Evolutionary conservation across 2,113 vertebrate species (phyloP).

Genomic region (Lamprologus lemairii): DNA sequence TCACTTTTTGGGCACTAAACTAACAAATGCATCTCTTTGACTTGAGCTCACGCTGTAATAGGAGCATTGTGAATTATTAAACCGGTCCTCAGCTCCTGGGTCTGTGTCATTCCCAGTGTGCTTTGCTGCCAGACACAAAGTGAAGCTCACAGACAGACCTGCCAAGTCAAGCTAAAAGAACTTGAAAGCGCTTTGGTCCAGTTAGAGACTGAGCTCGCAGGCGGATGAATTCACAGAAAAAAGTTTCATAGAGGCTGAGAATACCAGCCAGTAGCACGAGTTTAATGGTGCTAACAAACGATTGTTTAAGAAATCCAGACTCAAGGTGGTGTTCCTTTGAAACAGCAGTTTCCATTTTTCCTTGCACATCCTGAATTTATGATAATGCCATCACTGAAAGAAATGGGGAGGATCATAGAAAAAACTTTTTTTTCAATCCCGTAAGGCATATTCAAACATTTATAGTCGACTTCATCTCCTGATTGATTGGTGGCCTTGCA

Average conservation of each 20-base stretch:
- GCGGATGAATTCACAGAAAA: not conserved
- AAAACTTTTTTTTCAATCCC: not conserved
- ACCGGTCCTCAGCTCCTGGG: not conserved
- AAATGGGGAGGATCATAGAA: not conserved
- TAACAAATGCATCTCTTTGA: not conserved
- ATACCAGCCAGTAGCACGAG: not conserved
- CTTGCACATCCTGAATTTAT: not conserved
- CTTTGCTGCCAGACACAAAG: not conserved
- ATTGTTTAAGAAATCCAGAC: not conserved
- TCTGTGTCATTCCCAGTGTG: not conserved
- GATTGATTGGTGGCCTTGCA: not conserved
- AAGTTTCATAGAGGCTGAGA: not conserved
- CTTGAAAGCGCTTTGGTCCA: not conserved
- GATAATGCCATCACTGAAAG: not conserved
- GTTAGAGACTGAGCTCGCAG: not conserved
- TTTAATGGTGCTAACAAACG: not conserved
- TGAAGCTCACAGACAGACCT: not conserved
- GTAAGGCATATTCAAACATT: accelerated
- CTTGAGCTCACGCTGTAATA: not conserved
- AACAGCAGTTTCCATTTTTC: not conserved
- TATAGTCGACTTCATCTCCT: not conserved
- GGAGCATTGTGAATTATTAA: not conserved
- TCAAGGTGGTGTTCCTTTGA: not conserved
- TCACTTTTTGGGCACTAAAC: not conserved
- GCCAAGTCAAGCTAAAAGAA: not conserved